Conservation (phyloP, 2,888 invertebrate species). For the Cephonodes hylas region DNA sequence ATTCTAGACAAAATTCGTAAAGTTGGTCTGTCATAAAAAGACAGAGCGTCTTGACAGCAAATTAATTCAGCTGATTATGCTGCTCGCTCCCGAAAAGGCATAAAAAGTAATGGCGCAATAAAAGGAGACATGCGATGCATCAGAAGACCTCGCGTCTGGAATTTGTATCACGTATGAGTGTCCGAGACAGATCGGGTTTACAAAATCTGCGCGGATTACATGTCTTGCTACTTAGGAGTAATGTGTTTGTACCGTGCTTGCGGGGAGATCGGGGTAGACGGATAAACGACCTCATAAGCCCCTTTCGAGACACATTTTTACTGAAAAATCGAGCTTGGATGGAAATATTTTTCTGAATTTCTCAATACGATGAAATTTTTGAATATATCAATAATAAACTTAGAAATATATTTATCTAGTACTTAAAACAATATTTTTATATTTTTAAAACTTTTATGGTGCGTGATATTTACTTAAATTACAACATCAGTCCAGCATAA, state of each 20-base stretch:
- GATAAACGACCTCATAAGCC: not conserved
- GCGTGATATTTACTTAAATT: too few relatives aligned
- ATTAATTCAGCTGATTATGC: conserved; percentile 1
- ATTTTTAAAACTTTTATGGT: too few relatives aligned
- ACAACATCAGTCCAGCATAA: too few relatives aligned
- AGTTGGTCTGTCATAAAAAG: not conserved
- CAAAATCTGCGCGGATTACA: conserved; percentile 4
- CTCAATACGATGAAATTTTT: too few relatives aligned
- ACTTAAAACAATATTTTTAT: too few relatives aligned
- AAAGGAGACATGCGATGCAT: not conserved
- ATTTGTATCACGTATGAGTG: not conserved
- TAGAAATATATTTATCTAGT: too few relatives aligned
- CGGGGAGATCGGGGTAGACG: not conserved
- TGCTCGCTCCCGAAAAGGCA: not conserved
- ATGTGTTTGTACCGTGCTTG: not conserved
- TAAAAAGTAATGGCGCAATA: not conserved
- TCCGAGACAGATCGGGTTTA: conserved; percentile 4
- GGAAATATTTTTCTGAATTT: not conserved
- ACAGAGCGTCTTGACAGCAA: not conserved
- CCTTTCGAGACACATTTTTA: not conserved
- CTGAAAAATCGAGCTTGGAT: not conserved
- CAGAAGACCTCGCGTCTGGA: not conserved
- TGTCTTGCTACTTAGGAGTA: conserved; percentile 3
- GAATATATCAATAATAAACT: too few relatives aligned
- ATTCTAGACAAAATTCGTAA: too few relatives aligned